phyloP scores from a whole-genome alignment of 2,113 vertebrate genomes.

The Phalacrocorax brasilianus region DNA sequence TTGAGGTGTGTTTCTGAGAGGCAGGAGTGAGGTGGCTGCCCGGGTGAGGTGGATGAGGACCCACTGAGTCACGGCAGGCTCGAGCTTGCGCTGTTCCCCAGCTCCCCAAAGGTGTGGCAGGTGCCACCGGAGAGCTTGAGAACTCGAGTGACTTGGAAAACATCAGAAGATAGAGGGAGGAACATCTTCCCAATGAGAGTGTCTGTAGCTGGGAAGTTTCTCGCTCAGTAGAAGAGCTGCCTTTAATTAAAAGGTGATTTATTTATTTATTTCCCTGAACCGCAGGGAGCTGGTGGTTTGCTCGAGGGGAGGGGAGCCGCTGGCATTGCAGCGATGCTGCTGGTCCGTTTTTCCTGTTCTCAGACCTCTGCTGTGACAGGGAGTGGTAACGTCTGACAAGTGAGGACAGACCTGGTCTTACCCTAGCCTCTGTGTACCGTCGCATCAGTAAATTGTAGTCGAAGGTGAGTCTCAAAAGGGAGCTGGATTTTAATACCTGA shows the following conservation, averaged over 20 bases:
- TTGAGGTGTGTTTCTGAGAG: not conserved
- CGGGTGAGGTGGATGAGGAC: not conserved
- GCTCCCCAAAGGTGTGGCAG: not conserved
- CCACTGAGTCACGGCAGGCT: not conserved
- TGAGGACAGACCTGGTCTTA: not conserved
- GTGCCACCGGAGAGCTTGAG: not conserved
- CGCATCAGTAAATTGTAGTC: not conserved
- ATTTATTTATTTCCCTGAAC: not conserved
- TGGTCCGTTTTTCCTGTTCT: not conserved
- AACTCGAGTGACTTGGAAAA: not conserved
- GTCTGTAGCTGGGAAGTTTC: not conserved
- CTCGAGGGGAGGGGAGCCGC: not conserved
- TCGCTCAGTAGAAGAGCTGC: not conserved
- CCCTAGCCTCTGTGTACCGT: fast-evolving
- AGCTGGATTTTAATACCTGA: not conserved
- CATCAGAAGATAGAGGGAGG: not conserved
- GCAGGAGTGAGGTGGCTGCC: not conserved
- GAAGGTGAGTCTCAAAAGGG: not conserved
- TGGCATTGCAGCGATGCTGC: not conserved
- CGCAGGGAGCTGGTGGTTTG: not conserved
- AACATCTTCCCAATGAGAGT: not conserved
- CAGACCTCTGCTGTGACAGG: not conserved
- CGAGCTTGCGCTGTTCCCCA: fast-evolving
- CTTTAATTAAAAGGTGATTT: not conserved
- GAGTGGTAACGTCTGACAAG: not conserved